These are phyloP conservation scores for Yasuhikotakia modesta DNA, from an alignment of 2,797 vertebrate species.

Conservation along the genomic window DNA sequence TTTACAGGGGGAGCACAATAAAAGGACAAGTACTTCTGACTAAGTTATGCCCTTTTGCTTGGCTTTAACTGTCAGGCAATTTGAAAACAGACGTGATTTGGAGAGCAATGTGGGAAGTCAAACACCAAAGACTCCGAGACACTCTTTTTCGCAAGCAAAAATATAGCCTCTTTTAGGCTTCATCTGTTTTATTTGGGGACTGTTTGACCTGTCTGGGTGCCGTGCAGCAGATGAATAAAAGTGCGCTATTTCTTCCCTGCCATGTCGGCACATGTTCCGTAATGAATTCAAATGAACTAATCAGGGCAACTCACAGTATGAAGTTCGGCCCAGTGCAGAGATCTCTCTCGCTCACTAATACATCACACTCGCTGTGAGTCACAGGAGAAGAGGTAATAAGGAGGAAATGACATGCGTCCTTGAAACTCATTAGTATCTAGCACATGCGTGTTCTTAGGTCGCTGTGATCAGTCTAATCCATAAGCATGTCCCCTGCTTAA, in stretches of 20 bases:
- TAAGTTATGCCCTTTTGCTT: neutral
- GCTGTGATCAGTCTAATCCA: constrained; percentile 80
- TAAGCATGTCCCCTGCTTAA: constrained; percentile 71
- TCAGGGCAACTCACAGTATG: constrained; percentile 29
- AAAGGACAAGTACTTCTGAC: constrained; percentile 3
- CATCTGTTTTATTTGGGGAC: constrained; percentile 29
- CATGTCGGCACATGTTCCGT: constrained; percentile 18
- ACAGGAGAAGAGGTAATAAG: constrained; percentile 51
- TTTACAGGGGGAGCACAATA: neutral
- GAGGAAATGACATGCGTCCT: constrained; percentile 73
- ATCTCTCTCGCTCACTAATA: neutral
- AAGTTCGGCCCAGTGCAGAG: neutral
- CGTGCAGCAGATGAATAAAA: constrained; percentile 24
- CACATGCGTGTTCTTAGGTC: constrained; percentile 67
- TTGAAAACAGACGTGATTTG: constrained; percentile 7
- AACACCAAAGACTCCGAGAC: neutral
- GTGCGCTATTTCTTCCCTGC: neutral
- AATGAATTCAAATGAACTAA: constrained; percentile 39
- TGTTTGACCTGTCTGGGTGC: constrained; percentile 22
- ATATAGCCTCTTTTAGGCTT: constrained; percentile 34
- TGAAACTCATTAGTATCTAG: constrained; percentile 75
- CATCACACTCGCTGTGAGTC: constrained; percentile 48
- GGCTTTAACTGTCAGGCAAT: neutral
- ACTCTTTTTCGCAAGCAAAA: constrained; percentile 12
- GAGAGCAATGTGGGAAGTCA: constrained; percentile 1